These are phyloP conservation scores for Chloroceryle aenea DNA, from an alignment of 2,113 vertebrate genomes.

Conservation along the genomic window DNA sequence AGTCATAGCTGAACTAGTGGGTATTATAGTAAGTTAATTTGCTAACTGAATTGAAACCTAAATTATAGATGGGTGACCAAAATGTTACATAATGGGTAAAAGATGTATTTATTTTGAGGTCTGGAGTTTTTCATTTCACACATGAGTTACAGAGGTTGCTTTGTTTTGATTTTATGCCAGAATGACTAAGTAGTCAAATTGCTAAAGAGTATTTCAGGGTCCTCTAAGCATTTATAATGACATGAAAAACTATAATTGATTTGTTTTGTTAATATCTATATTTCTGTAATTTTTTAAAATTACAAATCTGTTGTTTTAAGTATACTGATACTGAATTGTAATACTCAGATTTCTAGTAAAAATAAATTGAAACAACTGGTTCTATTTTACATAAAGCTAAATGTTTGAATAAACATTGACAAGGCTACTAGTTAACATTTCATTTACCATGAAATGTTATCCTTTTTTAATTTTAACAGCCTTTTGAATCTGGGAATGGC, in stretches of 20 bases:
- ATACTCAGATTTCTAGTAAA: neutral
- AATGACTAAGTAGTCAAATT: constrained; percentile 16
- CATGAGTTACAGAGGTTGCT: constrained; percentile 55
- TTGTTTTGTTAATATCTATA: constrained; percentile 26
- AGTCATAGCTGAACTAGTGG: neutral
- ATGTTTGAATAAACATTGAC: neutral
- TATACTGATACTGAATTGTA: neutral
- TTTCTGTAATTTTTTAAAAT: neutral
- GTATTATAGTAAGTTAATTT: neutral
- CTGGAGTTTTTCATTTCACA: constrained; percentile 66
- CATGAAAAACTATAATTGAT: constrained; percentile 7
- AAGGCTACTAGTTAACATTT: neutral
- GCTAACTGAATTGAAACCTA: neutral
- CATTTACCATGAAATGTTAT: neutral
- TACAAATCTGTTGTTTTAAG: neutral
- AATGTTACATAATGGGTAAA: constrained; percentile 11
- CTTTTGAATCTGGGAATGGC: neutral
- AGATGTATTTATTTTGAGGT: neutral
- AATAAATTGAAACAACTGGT: neutral
- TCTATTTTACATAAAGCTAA: neutral
- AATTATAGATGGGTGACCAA: neutral
- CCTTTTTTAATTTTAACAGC: neutral
- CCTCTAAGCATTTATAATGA: constrained; percentile 43
- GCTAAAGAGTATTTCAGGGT: constrained; percentile 43
- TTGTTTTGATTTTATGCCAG: constrained; percentile 39